These are phyloP conservation scores for Drosophila nebulosa DNA, from an alignment of 1,140 invertebrate species.

Conservation along the genomic window DNA sequence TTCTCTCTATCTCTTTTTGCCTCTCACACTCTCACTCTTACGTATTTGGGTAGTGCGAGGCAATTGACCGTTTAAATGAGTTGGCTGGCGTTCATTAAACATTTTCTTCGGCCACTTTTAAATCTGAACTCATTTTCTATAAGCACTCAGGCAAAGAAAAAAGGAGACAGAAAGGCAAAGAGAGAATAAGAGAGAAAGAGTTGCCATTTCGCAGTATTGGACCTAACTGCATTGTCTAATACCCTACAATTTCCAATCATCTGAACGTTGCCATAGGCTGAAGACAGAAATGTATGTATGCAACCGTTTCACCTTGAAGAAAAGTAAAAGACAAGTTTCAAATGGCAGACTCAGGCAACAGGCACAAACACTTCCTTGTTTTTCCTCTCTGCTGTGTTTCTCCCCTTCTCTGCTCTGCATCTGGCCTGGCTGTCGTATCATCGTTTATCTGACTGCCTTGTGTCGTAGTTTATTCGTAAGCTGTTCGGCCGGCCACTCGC, in stretches of 20 bases:
- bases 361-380: constrained; percentile 60
- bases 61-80: constrained; percentile 78
- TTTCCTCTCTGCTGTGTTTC: constrained; percentile 20
- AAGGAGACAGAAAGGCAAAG: not conserved
- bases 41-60: constrained; percentile 47
- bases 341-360: constrained; percentile 20
- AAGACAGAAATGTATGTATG: not conserved
- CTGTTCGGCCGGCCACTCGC: too few relatives aligned
- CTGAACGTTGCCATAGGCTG: not conserved
- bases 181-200: constrained; percentile 2
- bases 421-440: not conserved
- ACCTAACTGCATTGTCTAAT: not conserved
- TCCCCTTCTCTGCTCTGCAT: not conserved
- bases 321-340: constrained; percentile 43
- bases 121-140: constrained; percentile 26
- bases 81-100: constrained; percentile 35
- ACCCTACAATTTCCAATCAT: not conserved
- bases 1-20: not conserved
- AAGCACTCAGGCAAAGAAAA: not conserved
- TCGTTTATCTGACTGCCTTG: constrained; percentile 10
- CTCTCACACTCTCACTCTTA: constrained; percentile 34
- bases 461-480: not conserved
- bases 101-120: constrained; percentile 23
- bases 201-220: too few relatives aligned
- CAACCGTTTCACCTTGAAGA: not conserved